Evolutionary conservation across 2,888 invertebrate species (phyloP).

Genomic region (Lasioglossum oenotherae): DNA sequence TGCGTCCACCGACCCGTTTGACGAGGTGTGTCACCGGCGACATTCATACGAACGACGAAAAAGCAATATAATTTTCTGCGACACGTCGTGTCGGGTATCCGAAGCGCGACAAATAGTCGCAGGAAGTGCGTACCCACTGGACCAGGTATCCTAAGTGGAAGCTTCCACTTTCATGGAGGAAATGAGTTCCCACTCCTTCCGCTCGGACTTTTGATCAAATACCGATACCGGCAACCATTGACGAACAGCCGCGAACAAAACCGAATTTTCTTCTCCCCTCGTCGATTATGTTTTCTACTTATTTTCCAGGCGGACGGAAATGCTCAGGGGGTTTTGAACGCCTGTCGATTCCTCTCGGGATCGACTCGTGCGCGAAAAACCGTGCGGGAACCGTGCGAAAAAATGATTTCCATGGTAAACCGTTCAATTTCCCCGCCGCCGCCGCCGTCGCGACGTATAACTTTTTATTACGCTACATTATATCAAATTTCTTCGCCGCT

Average conservation of each 20-base stretch:
- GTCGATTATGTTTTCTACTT: conserved; percentile 9
- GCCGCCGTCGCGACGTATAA: conserved; percentile 20
- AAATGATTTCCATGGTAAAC: conserved; percentile 42
- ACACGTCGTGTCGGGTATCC: conserved; percentile 46
- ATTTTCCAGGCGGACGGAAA: not conserved
- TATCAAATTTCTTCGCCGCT: conserved; percentile 64
- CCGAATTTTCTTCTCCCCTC: not conserved
- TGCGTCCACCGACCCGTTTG: conserved; percentile 21
- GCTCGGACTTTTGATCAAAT: conserved; percentile 53
- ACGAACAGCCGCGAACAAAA: not conserved
- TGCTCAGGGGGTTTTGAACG: no score
- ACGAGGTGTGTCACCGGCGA: conserved; percentile 53
- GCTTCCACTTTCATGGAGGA: conserved; percentile 79
- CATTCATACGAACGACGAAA: conserved; percentile 41
- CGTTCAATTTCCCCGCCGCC: conserved; percentile 38
- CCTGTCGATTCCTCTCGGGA: not conserved
- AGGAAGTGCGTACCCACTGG: conserved; percentile 79
- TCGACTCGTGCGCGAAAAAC: not conserved
- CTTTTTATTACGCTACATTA: conserved; percentile 62
- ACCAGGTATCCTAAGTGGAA: conserved; percentile 76
- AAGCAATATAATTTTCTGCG: conserved; percentile 68
- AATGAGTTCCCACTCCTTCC: conserved; percentile 71
- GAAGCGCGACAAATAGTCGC: conserved; percentile 73
- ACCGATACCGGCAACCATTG: conserved; percentile 32
- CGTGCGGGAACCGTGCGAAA: conserved; percentile 6